Evolutionary conservation across 2,888 invertebrate species (phyloP), one percentile per base, ranked within the genome.

Genomic region (Scotopteryx bipunctaria): DNA sequence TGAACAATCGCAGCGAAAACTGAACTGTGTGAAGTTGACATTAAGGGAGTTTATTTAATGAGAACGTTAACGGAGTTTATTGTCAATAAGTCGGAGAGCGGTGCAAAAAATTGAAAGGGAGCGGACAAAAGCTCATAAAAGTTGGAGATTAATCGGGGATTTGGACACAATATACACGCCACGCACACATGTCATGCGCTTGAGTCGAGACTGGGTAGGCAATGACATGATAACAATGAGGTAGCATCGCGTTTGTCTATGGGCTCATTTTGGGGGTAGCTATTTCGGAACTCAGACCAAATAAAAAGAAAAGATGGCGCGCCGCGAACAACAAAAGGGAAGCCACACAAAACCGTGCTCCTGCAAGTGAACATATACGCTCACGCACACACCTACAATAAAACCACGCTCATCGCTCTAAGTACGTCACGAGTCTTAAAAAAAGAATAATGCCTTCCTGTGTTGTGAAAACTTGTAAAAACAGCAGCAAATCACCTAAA

Each of bases 111-210:
- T 82, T 76, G 63, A 83, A 83, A 84, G 83, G 85, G 85, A 78
- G 78, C 80, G 83, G 82, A 88, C 86, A 90, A 90, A 85, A 83
- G 86, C 81, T 81, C 74, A 78, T 86, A 86, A 87, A 88, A 89
- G 85, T 86, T 84, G 83, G 82, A 84, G 89, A 89, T 89, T 89
- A 89, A 86, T 86, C 86, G 83, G 80, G 85, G 86, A 88, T 89
- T 89, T 83, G 75, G 77, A 78, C 80, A 84, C 86, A 88, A 87
- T 83, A 84, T 78, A 79, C 70, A 71, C 71, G 64, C 61, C 64
- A 61, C 70, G 74, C 81, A 79, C 84, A 85, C 84, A 86, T 86
- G 86, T 78, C 83, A 71, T 67, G 66, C 65, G 35, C 43, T 35
- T 42, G 66, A 67, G 58, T 64, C 63, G 69, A 53, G 70, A 66